Base-by-base conservation (phyloP, 2,888 invertebrate species). In the Amphipyra tragopoginis region DNA sequence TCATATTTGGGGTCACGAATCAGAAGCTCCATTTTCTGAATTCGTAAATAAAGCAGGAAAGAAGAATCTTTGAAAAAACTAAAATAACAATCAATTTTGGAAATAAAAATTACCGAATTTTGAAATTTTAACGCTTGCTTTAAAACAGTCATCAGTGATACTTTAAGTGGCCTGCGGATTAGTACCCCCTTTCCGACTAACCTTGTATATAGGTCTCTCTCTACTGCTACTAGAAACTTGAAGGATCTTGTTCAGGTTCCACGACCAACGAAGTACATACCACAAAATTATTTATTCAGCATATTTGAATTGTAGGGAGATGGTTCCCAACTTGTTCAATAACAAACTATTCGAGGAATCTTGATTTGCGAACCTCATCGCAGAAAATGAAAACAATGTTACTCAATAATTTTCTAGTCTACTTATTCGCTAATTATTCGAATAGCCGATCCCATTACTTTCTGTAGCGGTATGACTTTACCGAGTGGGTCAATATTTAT, bases 401-500 rank as follows among this genome's bases (percentile, higher is more conserved):
- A 39, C 49, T 36, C 43, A 54, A 15, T 6, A 7, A 69, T 43
- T 42, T 3, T 14, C 10, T 11, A 15, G 6, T 48, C 47, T 7
- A 47, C 10, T 26, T 47, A 8, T 15, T 34, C 11, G 10, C 15
- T 33, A 5, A 50, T 56, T 61, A 56, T 61, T 57, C 21, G 44
- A 13, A 45, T 62, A 59, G 38, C 50, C 48, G 8, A 50, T 57
- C 51, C 39, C 14, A 45, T 57, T 53, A 54, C 40, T 59, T 52
- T 39, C 26, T 54, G 49, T 47, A 52, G n/a, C 11, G 44, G 34
- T 15, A 49, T 48, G 34, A 61, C 49, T 57, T 21, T 58, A 52
- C 26, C 34, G 9, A 10, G 21, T 49, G 34, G 34, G 59, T 40
- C 62, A 56, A 56, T 61, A 65, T 62, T 55, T 47, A 60, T 65